A percentile compares a stretch with the other conserved stretches of the same genome.
Conservation (phyloP, 1,140 invertebrate genomes). For the Caenorhabditis latens region DNA sequence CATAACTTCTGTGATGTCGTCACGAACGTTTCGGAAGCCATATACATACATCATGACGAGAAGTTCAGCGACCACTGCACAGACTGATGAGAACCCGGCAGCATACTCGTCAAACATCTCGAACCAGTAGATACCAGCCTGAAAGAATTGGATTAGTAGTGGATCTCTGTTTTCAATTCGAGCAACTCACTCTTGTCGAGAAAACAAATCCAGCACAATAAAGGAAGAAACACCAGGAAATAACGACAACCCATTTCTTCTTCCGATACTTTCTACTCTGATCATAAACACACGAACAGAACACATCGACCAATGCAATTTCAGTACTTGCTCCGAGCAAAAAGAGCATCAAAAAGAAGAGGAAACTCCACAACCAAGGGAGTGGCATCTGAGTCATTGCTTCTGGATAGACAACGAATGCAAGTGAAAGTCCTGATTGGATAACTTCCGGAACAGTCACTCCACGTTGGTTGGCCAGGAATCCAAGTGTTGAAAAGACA, state of each 20-base stretch:
- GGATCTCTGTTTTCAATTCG: background rate
- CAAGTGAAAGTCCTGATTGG: constrained; percentile 79
- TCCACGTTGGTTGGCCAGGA: constrained; percentile 80
- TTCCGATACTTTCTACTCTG: constrained; percentile 61
- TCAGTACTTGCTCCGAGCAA: constrained; percentile 78
- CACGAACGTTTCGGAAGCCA: constrained; percentile 22
- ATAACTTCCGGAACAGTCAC: constrained; percentile 81
- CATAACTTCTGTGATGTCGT: constrained; percentile 26
- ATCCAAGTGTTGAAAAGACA: constrained; percentile 83
- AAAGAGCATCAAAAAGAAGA: constrained; percentile 79
- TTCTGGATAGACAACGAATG: constrained; percentile 78
- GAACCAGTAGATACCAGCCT: constrained; percentile 56
- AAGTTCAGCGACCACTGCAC: constrained; percentile 1
- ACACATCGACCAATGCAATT: constrained; percentile 68
- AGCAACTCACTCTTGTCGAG: constrained; percentile 63
- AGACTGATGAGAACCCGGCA: constrained; percentile 33
- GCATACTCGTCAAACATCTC: constrained; percentile 45
- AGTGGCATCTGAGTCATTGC: constrained; percentile 78
- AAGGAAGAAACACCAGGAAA: constrained; percentile 44
- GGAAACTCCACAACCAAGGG: constrained; percentile 79
- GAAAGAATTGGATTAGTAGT: background rate
- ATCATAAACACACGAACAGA: constrained; percentile 67
- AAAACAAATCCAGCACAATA: constrained; percentile 63
- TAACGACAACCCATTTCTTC: constrained; percentile 58
- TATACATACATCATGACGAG: constrained; percentile 35